A percentile compares a stretch with the other conserved stretches of the same genome.
Conservation (phyloP, 2,113 vertebrate genomes). For the Chionomys nivalis region DNA sequence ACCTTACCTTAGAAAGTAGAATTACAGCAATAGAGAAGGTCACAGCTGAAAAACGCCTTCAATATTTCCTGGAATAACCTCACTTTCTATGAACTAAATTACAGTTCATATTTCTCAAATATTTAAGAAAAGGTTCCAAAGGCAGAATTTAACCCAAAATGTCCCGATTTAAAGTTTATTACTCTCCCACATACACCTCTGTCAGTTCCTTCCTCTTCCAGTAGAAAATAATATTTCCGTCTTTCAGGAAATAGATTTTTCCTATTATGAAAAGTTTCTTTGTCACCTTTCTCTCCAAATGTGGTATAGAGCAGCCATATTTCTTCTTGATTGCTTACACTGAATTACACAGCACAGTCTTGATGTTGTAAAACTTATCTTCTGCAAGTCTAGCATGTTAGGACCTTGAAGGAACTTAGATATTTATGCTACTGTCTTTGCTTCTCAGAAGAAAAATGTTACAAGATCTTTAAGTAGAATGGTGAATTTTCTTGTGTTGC, state of each 20-base stretch:
- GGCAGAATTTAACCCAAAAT: constrained; percentile 57
- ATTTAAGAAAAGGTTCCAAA: constrained; percentile 60
- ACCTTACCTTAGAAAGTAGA: constrained; percentile 27
- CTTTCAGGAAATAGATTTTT: constrained; percentile 42
- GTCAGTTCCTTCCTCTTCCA: constrained; percentile 24
- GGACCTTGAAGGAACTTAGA: background rate
- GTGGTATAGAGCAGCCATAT: background rate
- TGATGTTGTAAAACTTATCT: background rate
- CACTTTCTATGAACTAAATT: constrained; percentile 30
- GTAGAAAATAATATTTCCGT: constrained; percentile 56
- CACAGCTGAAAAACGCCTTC: constrained; percentile 56
- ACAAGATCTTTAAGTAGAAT: background rate
- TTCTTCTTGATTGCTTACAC: constrained; percentile 41
- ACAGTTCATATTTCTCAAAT: constrained; percentile 52
- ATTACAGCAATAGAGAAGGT: constrained; percentile 22
- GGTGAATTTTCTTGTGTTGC: background rate
- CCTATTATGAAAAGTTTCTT: constrained; percentile 32
- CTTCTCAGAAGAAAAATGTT: background rate
- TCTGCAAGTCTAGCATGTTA: background rate
- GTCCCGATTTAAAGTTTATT: constrained; percentile 58
- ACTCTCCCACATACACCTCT: constrained; percentile 39
- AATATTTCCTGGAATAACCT: constrained; percentile 43
- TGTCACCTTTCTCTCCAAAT: constrained; percentile 44
- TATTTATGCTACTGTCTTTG: constrained; percentile 17
- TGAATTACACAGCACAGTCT: background rate